These are phyloP conservation scores for Actinemys pallida DNA, from an alignment of 2,113 vertebrate species.

Conservation along the genomic window DNA sequence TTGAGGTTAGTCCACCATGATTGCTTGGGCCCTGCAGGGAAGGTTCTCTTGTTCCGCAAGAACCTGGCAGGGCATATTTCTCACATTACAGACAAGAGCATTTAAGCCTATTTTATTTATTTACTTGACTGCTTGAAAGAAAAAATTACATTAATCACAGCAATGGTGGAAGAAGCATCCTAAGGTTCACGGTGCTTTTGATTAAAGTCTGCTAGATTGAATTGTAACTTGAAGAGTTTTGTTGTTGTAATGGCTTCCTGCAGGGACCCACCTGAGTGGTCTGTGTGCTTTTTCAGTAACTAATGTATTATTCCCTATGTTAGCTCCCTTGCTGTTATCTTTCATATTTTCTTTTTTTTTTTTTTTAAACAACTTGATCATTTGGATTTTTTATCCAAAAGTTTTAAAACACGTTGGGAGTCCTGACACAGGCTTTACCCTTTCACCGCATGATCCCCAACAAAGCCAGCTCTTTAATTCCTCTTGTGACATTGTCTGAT, in stretches of 20 bases:
- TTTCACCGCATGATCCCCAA: not conserved
- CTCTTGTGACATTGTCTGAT: not conserved
- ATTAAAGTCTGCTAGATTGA: slow-evolving; percentile 39
- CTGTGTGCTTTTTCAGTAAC: slow-evolving; percentile 12
- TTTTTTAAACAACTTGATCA: not conserved
- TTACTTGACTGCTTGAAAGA: slow-evolving; percentile 61
- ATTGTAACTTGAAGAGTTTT: slow-evolving; percentile 51
- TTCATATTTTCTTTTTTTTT: not conserved
- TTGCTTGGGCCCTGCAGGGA: not conserved
- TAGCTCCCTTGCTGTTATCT: not conserved
- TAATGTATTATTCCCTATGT: accelerated
- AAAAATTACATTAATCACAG: slow-evolving; percentile 65
- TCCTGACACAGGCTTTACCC: not conserved
- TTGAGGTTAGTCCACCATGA: not conserved
- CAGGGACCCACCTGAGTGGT: slow-evolving; percentile 1
- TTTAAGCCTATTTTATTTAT: slow-evolving; percentile 49
- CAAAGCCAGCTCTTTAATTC: not conserved
- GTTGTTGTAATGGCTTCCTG: slow-evolving; percentile 22
- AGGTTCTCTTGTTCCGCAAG: not conserved
- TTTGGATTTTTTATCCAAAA: not conserved
- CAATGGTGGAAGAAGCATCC: slow-evolving; percentile 47
- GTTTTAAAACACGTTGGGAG: slow-evolving; percentile 1
- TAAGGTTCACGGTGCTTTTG: slow-evolving; percentile 50
- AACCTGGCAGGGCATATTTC: slow-evolving; percentile 10
- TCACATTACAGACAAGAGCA: slow-evolving; percentile 37